These are phyloP conservation scores for Coremacera marginata DNA, from an alignment of 2,888 invertebrate genomes.

Conservation along the genomic window DNA sequence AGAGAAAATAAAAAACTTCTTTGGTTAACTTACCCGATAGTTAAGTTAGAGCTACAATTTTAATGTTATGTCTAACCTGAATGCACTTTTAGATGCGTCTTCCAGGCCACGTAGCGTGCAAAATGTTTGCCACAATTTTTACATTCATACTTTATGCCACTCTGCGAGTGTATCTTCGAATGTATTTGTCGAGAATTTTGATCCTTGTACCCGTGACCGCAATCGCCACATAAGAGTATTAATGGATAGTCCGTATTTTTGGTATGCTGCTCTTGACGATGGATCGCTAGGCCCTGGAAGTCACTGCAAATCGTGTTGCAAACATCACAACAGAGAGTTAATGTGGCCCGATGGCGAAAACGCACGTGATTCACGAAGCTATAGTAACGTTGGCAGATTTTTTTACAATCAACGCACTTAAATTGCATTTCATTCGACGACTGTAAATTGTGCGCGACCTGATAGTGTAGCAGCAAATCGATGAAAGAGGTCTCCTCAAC, in stretches of 20 bases:
- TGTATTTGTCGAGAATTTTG: slow-evolving; percentile 51
- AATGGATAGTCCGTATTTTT: slow-evolving; percentile 40
- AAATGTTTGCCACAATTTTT: slow-evolving; percentile 43
- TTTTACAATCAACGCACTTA: slow-evolving; percentile 57
- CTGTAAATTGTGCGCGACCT: background rate
- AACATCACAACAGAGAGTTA: slow-evolving; percentile 54
- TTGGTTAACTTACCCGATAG: no score
- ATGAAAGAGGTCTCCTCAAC: background rate
- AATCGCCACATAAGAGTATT: slow-evolving; percentile 50
- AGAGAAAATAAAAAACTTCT: slow-evolving; percentile 19
- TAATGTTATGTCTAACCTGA: slow-evolving; percentile 46
- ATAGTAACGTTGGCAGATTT: slow-evolving; percentile 53
- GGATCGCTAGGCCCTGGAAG: slow-evolving; percentile 45
- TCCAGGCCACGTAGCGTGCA: slow-evolving; percentile 37
- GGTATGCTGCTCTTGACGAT: slow-evolving; percentile 46
- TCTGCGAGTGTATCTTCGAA: slow-evolving; percentile 46
- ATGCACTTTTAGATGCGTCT: slow-evolving; percentile 55
- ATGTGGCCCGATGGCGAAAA: slow-evolving; percentile 51
- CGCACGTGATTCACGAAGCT: slow-evolving; percentile 59
- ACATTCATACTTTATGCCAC: slow-evolving; percentile 36
- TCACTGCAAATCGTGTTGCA: slow-evolving; percentile 49
- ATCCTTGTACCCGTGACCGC: slow-evolving; percentile 55
- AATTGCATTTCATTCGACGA: slow-evolving; percentile 45
- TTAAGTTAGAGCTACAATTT: background rate
- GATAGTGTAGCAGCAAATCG: slow-evolving; percentile 5